phyloP scores from a whole-genome alignment of 2,797 vertebrate genomes.

The Anguilla marmorata region DNA sequence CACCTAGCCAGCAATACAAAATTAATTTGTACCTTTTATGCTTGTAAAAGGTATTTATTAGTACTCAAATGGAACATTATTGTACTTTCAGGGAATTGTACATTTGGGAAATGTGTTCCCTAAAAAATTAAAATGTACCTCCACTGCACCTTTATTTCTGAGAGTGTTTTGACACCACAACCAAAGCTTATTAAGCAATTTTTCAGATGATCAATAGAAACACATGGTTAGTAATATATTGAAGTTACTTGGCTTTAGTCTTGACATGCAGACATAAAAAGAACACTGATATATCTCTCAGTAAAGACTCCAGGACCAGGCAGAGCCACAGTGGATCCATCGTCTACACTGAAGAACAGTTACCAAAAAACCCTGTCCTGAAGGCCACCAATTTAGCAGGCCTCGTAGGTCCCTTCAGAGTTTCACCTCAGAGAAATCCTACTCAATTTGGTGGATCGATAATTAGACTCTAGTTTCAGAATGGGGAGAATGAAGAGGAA shows the following conservation, averaged over 20 bases:
- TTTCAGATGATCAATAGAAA: not conserved
- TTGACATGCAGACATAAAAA: not conserved
- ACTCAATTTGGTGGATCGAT: conserved; percentile 1
- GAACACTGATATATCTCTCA: not conserved
- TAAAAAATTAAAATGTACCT: not conserved
- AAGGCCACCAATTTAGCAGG: not conserved
- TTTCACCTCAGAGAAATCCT: not conserved
- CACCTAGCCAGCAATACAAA: not conserved
- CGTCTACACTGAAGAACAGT: not conserved
- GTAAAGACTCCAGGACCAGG: not conserved
- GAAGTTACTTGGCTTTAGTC: not conserved
- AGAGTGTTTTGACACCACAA: not conserved
- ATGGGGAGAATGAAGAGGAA: not conserved
- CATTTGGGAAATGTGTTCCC: no score
- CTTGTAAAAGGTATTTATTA: no score
- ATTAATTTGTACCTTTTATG: not conserved
- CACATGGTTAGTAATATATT: not conserved
- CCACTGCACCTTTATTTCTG: not conserved
- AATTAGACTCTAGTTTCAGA: not conserved
- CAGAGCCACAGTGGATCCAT: not conserved
- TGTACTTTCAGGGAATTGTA: no score
- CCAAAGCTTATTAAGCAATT: not conserved
- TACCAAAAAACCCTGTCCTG: not conserved
- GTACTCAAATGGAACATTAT: no score
- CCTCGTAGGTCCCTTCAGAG: not conserved